Conservation (phyloP, 2,888 invertebrate genomes). For the Athripsodes cinereus region DNA sequence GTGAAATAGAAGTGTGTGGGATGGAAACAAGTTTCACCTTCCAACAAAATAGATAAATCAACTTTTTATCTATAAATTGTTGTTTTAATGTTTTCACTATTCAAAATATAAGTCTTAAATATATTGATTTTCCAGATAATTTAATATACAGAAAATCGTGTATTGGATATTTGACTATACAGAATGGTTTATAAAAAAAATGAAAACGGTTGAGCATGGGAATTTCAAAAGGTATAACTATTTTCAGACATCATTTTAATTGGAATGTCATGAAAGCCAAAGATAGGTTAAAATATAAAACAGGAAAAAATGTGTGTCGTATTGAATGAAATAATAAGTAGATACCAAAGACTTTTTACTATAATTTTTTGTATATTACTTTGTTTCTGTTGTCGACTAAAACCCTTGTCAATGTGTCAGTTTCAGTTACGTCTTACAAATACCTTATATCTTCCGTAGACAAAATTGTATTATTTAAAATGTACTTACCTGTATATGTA, state of each 20-base stretch:
- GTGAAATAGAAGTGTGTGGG: no score
- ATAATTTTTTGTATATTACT: neutral
- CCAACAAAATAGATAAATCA: neutral
- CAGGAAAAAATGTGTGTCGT: no score
- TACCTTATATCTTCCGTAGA: no score
- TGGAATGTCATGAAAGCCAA: no score
- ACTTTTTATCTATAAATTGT: neutral
- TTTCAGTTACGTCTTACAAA: neutral
- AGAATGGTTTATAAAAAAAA: neutral
- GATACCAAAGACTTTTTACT: no score
- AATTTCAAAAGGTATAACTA: no score
- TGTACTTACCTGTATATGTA: no score
- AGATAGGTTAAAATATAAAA: no score
- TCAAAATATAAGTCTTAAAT: neutral
- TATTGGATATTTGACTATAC: neutral
- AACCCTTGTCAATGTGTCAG: conserved; percentile 2
- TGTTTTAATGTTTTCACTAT: neutral
- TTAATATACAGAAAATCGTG: neutral
- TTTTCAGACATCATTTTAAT: no score
- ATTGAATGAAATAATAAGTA: no score
- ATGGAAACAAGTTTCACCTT: neutral
- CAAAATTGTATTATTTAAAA: no score
- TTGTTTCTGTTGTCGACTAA: neutral
- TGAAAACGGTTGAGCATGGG: neutral
- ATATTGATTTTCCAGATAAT: neutral